These are phyloP conservation scores for Sebastes umbrosus DNA, from an alignment of 2,797 vertebrate species.

Conservation along the genomic window DNA sequence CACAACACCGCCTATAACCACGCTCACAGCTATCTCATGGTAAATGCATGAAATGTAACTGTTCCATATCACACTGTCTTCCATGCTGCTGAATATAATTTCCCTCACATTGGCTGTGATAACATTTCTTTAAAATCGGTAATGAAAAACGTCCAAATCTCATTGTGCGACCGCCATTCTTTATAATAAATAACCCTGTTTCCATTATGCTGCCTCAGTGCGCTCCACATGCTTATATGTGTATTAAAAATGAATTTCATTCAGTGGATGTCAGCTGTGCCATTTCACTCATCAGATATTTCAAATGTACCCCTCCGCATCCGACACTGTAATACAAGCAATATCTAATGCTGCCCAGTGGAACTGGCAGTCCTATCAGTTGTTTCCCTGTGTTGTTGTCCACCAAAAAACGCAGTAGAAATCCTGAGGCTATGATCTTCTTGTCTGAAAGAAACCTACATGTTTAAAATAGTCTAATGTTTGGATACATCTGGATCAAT, in stretches of 20 bases:
- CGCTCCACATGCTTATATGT: not conserved
- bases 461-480: not conserved
- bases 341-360: not conserved
- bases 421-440: not conserved
- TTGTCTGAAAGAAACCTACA: not conserved
- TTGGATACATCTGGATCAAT: not conserved
- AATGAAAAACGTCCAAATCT: slow-evolving; percentile 27
- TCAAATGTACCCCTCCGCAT: not conserved
- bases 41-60: slow-evolving; percentile 65
- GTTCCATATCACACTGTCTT: slow-evolving; percentile 38
- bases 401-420: not conserved
- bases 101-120: slow-evolving; percentile 33
- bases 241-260: not conserved
- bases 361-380: not conserved
- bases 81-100: slow-evolving; percentile 50
- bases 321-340: not conserved
- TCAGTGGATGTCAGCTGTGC: not conserved
- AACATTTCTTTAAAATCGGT: slow-evolving; percentile 8
- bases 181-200: slow-evolving; percentile 4
- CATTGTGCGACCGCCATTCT: not conserved
- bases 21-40: slow-evolving; percentile 51
- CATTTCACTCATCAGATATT: not conserved
- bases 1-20: slow-evolving; percentile 21
- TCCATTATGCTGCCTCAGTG: not conserved
- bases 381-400: not conserved